Base-by-base conservation (phyloP, 2,113 vertebrate genomes). In the Neofelis nebulosa region DNA sequence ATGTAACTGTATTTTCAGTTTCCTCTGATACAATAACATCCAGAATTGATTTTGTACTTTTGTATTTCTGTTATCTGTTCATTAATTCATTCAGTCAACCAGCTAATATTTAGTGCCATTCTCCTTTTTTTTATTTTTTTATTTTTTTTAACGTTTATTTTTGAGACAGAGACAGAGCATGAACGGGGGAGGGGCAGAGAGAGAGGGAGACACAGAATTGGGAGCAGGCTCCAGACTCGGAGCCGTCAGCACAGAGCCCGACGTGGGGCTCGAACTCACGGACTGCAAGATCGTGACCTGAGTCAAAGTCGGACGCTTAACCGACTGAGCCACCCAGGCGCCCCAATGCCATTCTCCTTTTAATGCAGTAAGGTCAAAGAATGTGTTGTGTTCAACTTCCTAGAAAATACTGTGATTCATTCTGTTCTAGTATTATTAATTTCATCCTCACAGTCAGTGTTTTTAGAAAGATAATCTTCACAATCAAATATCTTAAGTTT, bases 401-500 rank as follows among this genome's bases (percentile, higher is more conserved):
- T 87, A 16, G 57, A 94, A 88, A 90, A 88, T 45, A 71, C 0
- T 88, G 12, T 55, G 63, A 86, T 79, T 79, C 55, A 23, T 48
- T 69, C 66, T 94, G 45, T 66, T 90, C 65, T 89, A 71, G 36
- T 57, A 68, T 57, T 36, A 87, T 87, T 57, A 79, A 45, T 89
- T 96, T 81, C n/a, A 95, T 74, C 45, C 80, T 33, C 50, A 73
- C 45, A 95, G 41, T 88, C 68, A 91, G 52, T 31, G 50, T 90
- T 91, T 87, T 95, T 61, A n/a, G 74, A 90, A 84, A 71, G 55
- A 81, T 92, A 89, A 80, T 81, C 52, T 74, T 82, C 83, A 69
- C 38, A 89, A 50, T 29, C 78, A 97, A 92, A 55, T 86, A 87
- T 71, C 65, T 93, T 92, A 23, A 82, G 57, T 19, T 93, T 97